A percentile compares a stretch with the other conserved stretches of the same genome.
phyloP scores from a whole-genome alignment of 2,113 vertebrate species.

The Phyllopteryx taeniolatus region DNA sequence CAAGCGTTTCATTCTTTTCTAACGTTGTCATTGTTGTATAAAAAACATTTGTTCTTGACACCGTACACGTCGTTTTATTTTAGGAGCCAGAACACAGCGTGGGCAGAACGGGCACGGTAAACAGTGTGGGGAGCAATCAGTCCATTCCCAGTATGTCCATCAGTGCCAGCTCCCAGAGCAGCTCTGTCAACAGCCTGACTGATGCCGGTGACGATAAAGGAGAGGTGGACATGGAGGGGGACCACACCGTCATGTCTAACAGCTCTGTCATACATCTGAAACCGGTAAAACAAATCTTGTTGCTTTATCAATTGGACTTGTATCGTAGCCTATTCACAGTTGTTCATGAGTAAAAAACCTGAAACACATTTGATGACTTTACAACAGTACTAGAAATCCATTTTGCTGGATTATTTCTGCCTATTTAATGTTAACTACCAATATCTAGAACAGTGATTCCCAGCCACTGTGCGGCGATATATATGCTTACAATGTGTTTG shows the following conservation, averaged over 20 bases:
- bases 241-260: constrained; percentile 98
- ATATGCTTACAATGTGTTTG: too few relatives aligned
- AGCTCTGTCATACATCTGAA: constrained; percentile 95
- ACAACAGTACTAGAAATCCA: background rate
- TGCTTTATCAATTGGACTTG: background rate
- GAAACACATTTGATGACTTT: background rate
- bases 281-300: constrained; percentile 74
- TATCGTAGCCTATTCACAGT: background rate
- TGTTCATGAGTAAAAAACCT: background rate
- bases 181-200: constrained; percentile 97
- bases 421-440: background rate
- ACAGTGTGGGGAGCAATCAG: constrained; percentile 98
- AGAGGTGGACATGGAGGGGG: constrained; percentile 92
- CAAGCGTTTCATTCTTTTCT: background rate
- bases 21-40: constrained; percentile 1
- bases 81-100: constrained; percentile 91
- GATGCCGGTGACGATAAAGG: constrained; percentile 94
- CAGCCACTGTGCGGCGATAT: too few relatives aligned
- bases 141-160: constrained; percentile 99
- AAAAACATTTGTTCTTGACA: constrained; percentile 7
- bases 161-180: constrained; percentile 99
- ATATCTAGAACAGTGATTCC: too few relatives aligned
- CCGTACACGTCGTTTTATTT: constrained; percentile 7
- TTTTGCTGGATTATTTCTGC: background rate
- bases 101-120: constrained; percentile 92